Conservation (phyloP, 2,888 invertebrate species). For the Unio pictorum region DNA sequence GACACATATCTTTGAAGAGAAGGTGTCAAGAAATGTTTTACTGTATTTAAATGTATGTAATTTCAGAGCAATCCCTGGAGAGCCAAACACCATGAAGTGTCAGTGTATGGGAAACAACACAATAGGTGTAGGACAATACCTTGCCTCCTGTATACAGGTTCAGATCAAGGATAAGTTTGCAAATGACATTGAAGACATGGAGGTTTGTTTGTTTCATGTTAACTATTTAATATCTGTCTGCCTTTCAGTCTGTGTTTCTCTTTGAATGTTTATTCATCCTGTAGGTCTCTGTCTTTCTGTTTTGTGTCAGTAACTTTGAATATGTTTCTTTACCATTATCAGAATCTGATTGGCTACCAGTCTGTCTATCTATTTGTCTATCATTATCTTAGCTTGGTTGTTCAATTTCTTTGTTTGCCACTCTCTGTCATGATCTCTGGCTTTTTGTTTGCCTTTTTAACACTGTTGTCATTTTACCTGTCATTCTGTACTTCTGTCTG, state of each 20-base stretch:
- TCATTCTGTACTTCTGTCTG: too few species aligned
- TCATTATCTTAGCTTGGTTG: too few species aligned
- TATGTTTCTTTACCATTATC: too few species aligned
- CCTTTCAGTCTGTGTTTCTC: neutral
- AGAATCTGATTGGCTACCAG: too few species aligned
- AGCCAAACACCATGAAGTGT: conserved; percentile 61
- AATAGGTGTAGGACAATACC: conserved; percentile 46
- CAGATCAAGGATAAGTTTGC: conserved; percentile 65
- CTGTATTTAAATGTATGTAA: conserved; percentile 5
- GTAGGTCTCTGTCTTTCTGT: neutral
- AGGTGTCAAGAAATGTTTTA: neutral
- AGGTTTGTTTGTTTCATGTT: neutral
- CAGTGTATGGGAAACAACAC: conserved; percentile 44
- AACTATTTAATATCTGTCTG: neutral
- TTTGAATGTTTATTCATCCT: neutral
- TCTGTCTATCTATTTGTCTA: too few species aligned
- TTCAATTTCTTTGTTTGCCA: too few species aligned
- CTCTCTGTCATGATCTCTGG: too few species aligned
- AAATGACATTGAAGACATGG: conserved; percentile 51
- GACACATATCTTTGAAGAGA: too few species aligned
- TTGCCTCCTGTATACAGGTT: conserved; percentile 51
- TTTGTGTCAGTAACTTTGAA: neutral
- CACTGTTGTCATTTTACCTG: too few species aligned
- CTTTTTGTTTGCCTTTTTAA: too few species aligned
- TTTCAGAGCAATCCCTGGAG: conserved; percentile 57